Evolutionary conservation across 2,888 invertebrate species (phyloP).

Genomic region (Bruchidius siliquastri): DNA sequence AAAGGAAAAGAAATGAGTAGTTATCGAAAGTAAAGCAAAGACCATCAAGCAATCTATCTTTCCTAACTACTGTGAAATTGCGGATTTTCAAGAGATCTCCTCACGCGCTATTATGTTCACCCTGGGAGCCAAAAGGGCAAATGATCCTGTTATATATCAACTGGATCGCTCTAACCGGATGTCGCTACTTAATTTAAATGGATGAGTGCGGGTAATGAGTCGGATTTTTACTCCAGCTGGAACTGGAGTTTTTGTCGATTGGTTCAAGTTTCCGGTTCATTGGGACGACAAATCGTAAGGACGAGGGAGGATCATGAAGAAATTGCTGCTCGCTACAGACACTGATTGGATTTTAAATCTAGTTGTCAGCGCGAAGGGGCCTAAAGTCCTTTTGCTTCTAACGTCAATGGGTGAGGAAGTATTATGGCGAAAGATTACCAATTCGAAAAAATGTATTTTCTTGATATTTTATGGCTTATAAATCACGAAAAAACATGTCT

Average conservation of each 20-base stretch:
- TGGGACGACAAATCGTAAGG: background rate
- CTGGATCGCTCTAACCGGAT: background rate
- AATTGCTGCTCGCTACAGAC: background rate
- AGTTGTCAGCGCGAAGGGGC: background rate
- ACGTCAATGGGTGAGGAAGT: no score
- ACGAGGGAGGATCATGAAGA: background rate
- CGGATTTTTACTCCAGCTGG: background rate
- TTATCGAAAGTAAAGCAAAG: background rate
- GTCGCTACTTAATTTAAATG: background rate
- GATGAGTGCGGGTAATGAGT: background rate
- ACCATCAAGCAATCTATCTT: background rate
- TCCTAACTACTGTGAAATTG: background rate
- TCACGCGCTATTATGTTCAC: background rate
- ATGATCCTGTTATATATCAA: background rate
- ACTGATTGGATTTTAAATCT: background rate
- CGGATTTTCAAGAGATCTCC: background rate
- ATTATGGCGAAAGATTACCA: no score
- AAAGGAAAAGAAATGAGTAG: no score
- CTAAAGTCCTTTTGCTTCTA: background rate
- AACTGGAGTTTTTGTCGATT: background rate
- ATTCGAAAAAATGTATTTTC: no score
- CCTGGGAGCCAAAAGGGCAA: background rate
- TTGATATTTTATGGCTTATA: no score
- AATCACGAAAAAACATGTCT: no score
- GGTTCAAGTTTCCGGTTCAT: background rate